Evolutionary conservation across 2,797 vertebrate genomes (phyloP).

Genomic region (Lagorchestes hirsutus): DNA sequence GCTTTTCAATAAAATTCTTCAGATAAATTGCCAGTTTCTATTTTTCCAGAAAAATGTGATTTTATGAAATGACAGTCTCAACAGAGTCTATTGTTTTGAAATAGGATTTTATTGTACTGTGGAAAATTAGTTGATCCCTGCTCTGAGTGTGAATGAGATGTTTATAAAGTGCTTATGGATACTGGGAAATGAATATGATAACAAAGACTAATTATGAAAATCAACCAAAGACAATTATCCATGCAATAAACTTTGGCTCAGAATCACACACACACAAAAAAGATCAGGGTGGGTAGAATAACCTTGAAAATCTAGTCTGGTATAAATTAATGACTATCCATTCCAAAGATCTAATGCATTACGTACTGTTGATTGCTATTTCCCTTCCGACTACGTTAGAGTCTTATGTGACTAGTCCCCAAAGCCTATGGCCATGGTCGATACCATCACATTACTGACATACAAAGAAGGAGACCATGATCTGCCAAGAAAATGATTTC

Average conservation of each 20-base stretch:
- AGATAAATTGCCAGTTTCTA: constrained; percentile 49
- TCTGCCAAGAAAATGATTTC: constrained; percentile 64
- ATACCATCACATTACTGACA: constrained; percentile 70
- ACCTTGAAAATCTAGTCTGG: constrained; percentile 76
- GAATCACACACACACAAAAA: constrained; percentile 56
- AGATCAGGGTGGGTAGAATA: constrained; percentile 52
- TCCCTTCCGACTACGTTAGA: constrained; percentile 72
- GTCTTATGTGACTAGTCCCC: constrained; percentile 69
- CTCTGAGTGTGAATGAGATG: constrained; percentile 69
- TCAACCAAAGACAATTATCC: constrained; percentile 70
- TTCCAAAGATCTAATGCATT: constrained; percentile 73
- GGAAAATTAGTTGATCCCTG: constrained; percentile 64
- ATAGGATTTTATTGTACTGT: constrained; percentile 66
- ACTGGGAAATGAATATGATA: constrained; percentile 49
- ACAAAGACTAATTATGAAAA: constrained; percentile 51
- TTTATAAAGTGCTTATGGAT: constrained; percentile 65
- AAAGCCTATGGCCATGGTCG: constrained; percentile 55
- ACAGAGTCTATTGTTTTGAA: constrained; percentile 59
- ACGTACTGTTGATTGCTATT: constrained; percentile 77
- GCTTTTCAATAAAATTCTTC: constrained; percentile 61
- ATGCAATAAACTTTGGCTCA: constrained; percentile 63
- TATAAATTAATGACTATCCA: constrained; percentile 78
- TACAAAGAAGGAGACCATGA: constrained; percentile 61
- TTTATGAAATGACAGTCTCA: constrained; percentile 34
- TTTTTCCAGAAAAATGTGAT: constrained; percentile 56